Evolutionary conservation across 1,140 invertebrate genomes (phyloP), one percentile per base, ranked within the genome.

Genomic region (Prorops nasuta): DNA sequence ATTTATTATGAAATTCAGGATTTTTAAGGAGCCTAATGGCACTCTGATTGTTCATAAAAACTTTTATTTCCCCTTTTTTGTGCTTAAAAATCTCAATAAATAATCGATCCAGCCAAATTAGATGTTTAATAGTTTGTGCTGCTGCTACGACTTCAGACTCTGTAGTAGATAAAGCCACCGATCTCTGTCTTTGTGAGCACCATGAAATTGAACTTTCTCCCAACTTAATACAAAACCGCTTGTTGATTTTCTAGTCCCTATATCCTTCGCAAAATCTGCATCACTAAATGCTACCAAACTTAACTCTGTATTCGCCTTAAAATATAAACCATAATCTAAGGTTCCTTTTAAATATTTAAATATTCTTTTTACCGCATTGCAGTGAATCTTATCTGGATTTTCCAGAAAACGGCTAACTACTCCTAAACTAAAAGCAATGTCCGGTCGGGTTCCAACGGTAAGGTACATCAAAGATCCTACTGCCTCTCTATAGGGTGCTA

Each of bases 141-240:
- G 39, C 47, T 4, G 47, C 38, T 43, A 49, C 35, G 34, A 34
- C 31, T 10, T 49, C 47, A 1, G 47, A 31, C 10, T 49, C 47
- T 7, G 39, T 49, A 1, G 39, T 49, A 9, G 28, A 49, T 17
- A 49, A 12, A 1, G 46, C 46, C 8, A 43, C 18, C 10, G 37
- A 15, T 9, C n/a, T 49, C 14, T 49, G 47, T 41, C 42, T 49
- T 17, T 49, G 38, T 7, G 47, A 49, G 3, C 39, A 17, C 39
- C 39, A 49, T 8, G 34, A 36, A 24, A 34, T 15, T 10, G 19
- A 35, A 4, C 20, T 24, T 1, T 34, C 17, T 1, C 7, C 14
- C 19, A 45, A 17, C 18, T 24, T 49, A 49, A 42, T 0, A 49
- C 21, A 16, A 42, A 49, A 2, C 19, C 39, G 0, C 24, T 18